Conservation (phyloP, 2,113 vertebrate genomes). For the Aldabrachelys gigantea region DNA sequence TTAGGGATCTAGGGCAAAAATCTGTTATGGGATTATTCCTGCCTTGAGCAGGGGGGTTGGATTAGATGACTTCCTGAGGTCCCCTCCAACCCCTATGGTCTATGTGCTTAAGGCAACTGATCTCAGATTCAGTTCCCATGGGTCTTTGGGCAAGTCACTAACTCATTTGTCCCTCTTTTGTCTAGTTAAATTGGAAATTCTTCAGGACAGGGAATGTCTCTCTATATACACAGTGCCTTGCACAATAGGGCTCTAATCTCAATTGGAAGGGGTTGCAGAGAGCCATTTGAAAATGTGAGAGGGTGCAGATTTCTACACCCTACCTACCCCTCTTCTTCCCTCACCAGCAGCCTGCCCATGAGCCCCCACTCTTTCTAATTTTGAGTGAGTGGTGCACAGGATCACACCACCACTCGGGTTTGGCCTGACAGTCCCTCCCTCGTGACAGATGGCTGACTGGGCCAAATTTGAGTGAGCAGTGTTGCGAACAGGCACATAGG, state of each 20-base stretch:
- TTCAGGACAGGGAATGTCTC: neutral
- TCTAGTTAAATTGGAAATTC: neutral
- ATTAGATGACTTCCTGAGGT: too few relatives aligned
- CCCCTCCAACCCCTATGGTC: too few relatives aligned
- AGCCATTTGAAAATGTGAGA: neutral
- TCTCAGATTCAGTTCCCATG: neutral
- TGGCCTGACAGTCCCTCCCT: neutral
- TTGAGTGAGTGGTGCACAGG: neutral
- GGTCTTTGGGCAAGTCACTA: neutral
- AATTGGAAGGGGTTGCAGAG: neutral
- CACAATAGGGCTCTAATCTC: neutral
- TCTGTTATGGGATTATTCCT: too few relatives aligned
- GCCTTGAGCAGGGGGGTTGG: too few relatives aligned
- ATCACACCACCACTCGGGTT: neutral
- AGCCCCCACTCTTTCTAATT: neutral
- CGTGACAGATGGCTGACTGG: neutral
- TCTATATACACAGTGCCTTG: too few relatives aligned
- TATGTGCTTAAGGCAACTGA: neutral
- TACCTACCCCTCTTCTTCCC: neutral
- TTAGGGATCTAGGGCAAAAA: too few relatives aligned
- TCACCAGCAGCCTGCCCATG: neutral
- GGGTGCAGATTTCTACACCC: neutral
- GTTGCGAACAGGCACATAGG: neutral
- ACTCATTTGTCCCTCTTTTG: neutral
- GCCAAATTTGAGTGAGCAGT: neutral